Evolutionary conservation across 1,140 invertebrate species (phyloP).

Genomic region (Microplitis demolitor): DNA sequence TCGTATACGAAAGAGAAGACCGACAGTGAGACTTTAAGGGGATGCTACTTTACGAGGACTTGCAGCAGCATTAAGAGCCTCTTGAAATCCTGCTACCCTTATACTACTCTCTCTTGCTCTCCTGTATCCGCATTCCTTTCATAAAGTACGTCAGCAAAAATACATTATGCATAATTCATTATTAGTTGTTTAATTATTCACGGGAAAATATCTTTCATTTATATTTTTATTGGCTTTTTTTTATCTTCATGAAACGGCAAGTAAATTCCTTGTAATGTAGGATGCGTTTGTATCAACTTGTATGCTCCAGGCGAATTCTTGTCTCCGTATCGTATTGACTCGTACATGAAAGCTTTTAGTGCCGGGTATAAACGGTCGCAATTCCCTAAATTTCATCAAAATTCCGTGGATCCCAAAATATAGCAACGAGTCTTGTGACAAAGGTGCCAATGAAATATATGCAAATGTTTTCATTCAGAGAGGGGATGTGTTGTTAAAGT

Average conservation of each 20-base stretch:
- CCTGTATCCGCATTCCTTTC: not conserved
- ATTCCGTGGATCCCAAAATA: constrained; percentile 48
- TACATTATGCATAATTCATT: not conserved
- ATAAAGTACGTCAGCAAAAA: not conserved
- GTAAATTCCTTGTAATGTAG: not conserved
- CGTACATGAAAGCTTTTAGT: constrained; percentile 1
- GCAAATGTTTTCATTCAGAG: not conserved
- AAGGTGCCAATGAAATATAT: not conserved
- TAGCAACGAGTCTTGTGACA: not conserved
- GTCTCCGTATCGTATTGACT: constrained; percentile 12
- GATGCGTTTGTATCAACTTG: not conserved
- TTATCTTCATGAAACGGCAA: not conserved
- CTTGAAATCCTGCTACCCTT: constrained; percentile 5
- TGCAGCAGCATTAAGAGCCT: constrained; percentile 35
- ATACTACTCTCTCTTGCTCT: not conserved
- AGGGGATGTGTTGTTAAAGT: not conserved
- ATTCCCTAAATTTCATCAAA: constrained; percentile 61
- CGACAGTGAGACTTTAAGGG: constrained; percentile 28
- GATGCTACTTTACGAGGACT: constrained; percentile 49
- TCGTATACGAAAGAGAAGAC: too few relatives aligned
- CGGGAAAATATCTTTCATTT: too few relatives aligned
- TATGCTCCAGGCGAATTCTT: constrained; percentile 4
- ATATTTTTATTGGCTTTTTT: not conserved
- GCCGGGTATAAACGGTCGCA: constrained; percentile 40
- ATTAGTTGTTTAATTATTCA: not conserved